Conservation (phyloP, 1,140 invertebrate genomes). For the Drosophila aff. region DNA sequence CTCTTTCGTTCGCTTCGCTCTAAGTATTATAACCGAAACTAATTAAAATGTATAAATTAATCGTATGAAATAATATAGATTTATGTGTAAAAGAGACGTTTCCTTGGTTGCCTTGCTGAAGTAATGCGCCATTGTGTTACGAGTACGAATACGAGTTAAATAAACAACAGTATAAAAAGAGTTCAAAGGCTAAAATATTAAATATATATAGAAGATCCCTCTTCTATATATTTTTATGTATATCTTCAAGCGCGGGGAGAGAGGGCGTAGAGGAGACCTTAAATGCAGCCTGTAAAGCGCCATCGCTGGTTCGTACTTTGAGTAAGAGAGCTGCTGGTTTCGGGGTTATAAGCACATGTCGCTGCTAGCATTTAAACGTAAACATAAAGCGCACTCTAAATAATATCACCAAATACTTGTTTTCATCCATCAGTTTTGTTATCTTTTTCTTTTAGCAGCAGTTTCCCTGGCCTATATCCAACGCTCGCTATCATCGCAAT, state of each 20-base stretch:
- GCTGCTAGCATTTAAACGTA: conserved; percentile 43
- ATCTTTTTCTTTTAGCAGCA: conserved; percentile 26
- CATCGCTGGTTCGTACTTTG: conserved; percentile 43
- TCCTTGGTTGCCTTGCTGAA: conserved; percentile 63
- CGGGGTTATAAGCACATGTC: conserved; percentile 57
- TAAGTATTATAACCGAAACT: conserved; percentile 49
- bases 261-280: conserved; percentile 21
- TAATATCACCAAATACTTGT: conserved; percentile 82
- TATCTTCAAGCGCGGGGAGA: conserved; percentile 35
- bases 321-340: conserved; percentile 47
- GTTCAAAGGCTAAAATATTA: conserved; percentile 54
- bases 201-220: conserved; percentile 10
- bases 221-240: conserved; percentile 12
- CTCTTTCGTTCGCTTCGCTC: conserved; percentile 31
- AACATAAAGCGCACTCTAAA: conserved; percentile 78
- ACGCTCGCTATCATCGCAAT: conserved; percentile 8
- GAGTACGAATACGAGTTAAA: conserved; percentile 54
- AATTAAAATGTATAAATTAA: conserved; percentile 72
- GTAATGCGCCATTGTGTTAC: conserved; percentile 56
- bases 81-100: conserved; percentile 44
- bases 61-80: conserved; percentile 37
- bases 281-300: conserved; percentile 49
- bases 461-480: conserved; percentile 13
- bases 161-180: conserved; percentile 73
- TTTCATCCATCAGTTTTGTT: conserved; percentile 38